Evolutionary conservation across 1,140 invertebrate species (phyloP).

Genomic region (Solen grandis): DNA sequence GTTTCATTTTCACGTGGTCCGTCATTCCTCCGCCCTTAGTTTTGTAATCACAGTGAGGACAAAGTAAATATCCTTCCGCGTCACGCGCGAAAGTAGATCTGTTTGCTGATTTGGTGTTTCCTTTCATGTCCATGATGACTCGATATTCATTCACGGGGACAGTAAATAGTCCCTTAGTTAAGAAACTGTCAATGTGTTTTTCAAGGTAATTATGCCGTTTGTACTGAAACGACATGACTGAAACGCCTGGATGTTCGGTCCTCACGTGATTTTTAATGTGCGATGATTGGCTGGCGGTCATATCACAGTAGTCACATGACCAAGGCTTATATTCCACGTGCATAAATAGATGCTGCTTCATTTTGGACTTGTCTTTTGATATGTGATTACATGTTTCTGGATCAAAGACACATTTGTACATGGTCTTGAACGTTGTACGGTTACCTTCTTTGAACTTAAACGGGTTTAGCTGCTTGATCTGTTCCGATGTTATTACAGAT

Average conservation of each 20-base stretch:
- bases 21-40: slow-evolving; percentile 46
- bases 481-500: not conserved
- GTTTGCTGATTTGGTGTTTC: slow-evolving; percentile 43
- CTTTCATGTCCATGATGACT: slow-evolving; percentile 49
- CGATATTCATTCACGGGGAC: slow-evolving; percentile 52
- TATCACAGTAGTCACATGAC: slow-evolving; percentile 53
- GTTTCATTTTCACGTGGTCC: slow-evolving; percentile 54
- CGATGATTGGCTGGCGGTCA: slow-evolving; percentile 55
- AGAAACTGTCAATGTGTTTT: slow-evolving; percentile 51
- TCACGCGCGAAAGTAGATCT: slow-evolving; percentile 38
- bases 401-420: slow-evolving; percentile 56
- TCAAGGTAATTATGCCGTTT: slow-evolving; percentile 53
- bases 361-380: slow-evolving; percentile 56
- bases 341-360: slow-evolving; percentile 56
- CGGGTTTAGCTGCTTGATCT: not conserved
- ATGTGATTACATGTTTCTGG: slow-evolving; percentile 54
- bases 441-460: slow-evolving; percentile 12
- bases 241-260: slow-evolving; percentile 38
- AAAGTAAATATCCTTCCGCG: slow-evolving; percentile 27
- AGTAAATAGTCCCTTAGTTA: slow-evolving; percentile 40
- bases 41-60: slow-evolving; percentile 45
- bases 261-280: slow-evolving; percentile 53
- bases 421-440: slow-evolving; percentile 48
- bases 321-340: slow-evolving; percentile 55
- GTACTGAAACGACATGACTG: slow-evolving; percentile 46